Conservation (phyloP, 2,888 invertebrate species). For the Limnephilus auricula region DNA sequence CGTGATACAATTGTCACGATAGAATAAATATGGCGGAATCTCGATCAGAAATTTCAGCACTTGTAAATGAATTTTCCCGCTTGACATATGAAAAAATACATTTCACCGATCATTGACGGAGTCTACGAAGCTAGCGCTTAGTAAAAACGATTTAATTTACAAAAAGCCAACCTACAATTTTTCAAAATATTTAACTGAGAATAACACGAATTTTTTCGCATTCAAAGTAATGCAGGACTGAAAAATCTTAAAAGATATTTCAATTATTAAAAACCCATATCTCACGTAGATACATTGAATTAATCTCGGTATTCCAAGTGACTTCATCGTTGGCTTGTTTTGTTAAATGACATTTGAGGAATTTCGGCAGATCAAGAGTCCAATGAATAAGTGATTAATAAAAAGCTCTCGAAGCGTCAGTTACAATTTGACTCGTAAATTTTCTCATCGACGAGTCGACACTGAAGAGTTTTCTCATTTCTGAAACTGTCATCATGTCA, state of each 20-base stretch:
- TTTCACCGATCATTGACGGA: conserved; percentile 17
- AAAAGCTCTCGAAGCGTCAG: conserved; percentile 2
- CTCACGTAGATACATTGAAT: background rate
- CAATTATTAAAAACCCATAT: background rate
- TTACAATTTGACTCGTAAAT: conserved; percentile 29
- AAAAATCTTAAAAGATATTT: background rate
- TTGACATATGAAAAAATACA: conserved; percentile 29
- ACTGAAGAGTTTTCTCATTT: conserved; percentile 52
- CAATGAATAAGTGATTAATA: conserved; percentile 27
- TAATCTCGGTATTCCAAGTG: background rate
- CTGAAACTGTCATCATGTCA: conserved; percentile 56
- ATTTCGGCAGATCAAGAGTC: background rate
- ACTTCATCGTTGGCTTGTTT: background rate
- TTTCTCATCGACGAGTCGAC: conserved; percentile 42
- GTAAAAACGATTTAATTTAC: background rate
- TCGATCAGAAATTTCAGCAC: conserved; percentile 32
- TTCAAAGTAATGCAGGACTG: background rate
- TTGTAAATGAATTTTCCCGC: conserved; percentile 34
- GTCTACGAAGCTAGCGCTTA: background rate
- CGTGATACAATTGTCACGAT: conserved; percentile 33
- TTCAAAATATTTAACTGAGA: background rate
- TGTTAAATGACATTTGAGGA: conserved; percentile 23
- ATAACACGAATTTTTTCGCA: background rate
- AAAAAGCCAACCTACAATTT: background rate
- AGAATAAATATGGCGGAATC: conserved; percentile 24